phyloP scores from a whole-genome alignment of 2,113 vertebrate genomes.

The Oncorhynchus mykiss region DNA sequence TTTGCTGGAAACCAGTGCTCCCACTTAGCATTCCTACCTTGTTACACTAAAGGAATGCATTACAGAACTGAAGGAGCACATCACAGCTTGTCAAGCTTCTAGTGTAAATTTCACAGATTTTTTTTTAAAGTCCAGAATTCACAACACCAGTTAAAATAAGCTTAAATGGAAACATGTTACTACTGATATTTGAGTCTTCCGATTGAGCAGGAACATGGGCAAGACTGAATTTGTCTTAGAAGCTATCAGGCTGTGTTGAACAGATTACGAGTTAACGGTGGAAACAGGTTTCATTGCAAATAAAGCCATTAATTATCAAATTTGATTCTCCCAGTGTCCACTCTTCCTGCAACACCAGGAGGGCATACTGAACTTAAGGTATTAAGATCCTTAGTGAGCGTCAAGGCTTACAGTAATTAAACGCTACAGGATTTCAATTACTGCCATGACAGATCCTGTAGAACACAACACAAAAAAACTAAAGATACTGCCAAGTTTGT shows the following conservation, averaged over 20 bases:
- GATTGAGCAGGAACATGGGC: conserved; percentile 20
- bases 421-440: conserved; percentile 35
- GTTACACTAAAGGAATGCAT: conserved; percentile 60
- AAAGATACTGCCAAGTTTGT: conserved; percentile 21
- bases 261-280: conserved; percentile 39
- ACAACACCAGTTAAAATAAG: conserved; percentile 11
- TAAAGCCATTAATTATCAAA: conserved; percentile 27
- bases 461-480: conserved; percentile 31
- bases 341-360: conserved; percentile 4
- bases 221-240: conserved; percentile 43
- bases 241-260: conserved; percentile 61
- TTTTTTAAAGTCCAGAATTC: conserved; percentile 20
- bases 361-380: conserved; percentile 26
- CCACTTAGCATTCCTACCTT: conserved; percentile 49
- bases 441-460: conserved; percentile 30
- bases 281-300: conserved; percentile 35
- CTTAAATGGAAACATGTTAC: background rate
- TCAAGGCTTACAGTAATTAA: conserved; percentile 34
- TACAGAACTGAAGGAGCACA: conserved; percentile 50
- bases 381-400: conserved; percentile 31
- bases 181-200: background rate
- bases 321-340: conserved; percentile 16
- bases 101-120: conserved; percentile 40
- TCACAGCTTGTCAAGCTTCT: conserved; percentile 62
- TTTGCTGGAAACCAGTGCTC: conserved; percentile 35